Percentiles rank a stretch among this genome's conserved stretches.
phyloP scores from a whole-genome alignment of 2,797 vertebrate genomes.

The Limnodromus scolopaceus region DNA sequence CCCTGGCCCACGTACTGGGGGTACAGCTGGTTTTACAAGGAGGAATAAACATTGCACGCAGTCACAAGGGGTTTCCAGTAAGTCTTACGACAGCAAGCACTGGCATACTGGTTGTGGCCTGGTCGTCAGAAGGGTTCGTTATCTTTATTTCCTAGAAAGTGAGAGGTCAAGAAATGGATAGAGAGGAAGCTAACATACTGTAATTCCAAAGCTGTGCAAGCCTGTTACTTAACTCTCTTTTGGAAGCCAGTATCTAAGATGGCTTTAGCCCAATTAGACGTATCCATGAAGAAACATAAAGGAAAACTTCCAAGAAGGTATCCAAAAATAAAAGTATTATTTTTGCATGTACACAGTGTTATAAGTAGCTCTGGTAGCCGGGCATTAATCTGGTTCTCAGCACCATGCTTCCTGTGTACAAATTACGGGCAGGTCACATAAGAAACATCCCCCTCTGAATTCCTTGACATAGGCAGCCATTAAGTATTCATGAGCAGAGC shows the following conservation, averaged over 20 bases:
- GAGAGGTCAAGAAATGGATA: background rate
- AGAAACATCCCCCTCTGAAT: conserved; percentile 1
- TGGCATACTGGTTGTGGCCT: background rate
- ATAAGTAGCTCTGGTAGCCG: background rate
- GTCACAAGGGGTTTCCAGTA: background rate
- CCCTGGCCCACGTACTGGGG: no score
- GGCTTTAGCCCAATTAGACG: background rate
- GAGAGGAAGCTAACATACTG: background rate
- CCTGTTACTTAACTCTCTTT: background rate
- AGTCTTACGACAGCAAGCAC: background rate
- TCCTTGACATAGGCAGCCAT: background rate
- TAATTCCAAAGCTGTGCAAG: conserved; percentile 22
- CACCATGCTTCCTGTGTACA: background rate
- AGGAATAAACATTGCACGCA: background rate
- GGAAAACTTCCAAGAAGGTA: background rate
- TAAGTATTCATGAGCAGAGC: conserved; percentile 12
- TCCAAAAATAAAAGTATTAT: background rate
- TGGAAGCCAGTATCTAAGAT: background rate
- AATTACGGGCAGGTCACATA: background rate
- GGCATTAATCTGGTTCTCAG: background rate
- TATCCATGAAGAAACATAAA: background rate
- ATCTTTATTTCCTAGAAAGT: background rate
- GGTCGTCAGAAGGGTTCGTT: background rate
- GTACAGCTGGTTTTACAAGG: background rate
- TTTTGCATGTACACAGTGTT: background rate